Base-by-base conservation (phyloP, 2,888 invertebrate genomes). In the Aspidiotus rigidus region DNA sequence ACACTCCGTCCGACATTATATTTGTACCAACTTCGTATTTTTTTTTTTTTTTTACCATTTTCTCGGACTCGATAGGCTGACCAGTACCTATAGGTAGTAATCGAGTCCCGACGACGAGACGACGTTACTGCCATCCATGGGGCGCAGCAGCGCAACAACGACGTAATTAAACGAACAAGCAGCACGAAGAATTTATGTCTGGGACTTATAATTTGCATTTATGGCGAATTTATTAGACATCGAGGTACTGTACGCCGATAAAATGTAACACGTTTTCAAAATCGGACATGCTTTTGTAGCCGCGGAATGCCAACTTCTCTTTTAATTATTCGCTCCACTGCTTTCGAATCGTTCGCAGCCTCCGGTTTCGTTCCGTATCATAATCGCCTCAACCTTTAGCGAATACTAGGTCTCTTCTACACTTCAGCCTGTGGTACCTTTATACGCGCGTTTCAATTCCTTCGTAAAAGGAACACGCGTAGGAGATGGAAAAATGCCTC, bases 271-370 rank as follows among this genome's bases (percentile, higher is more conserved):
- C 64, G 64, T 66, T 66, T 66, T 57, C 28, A 55, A 57, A 44
- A 66, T 66, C 64, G 64, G 64, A 56, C 64, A 66, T 41, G 64
- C 64, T 57, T 59, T 66, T 66, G 56, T 66, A 56, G 64, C 64
- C 64, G 56, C 64, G 56, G 64, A 66, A 66, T 66, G 56, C 57
- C 64, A 66, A 66, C 64, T 66, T 57, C 64, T 66, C 64, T 66
- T 66, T 66, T 66, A 66, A 66, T 66, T 66, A 66, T 66, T 66
- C 57, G 64, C 64, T 66, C 64, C 54, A 66, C 64, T 66, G 64
- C 57, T 57, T 66, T 42, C 64, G 64, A 66, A 66, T 56, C 59
- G 57, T 66, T 56, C 64, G 56, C 44, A 16, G 41, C 55, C 56
- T 57, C 64, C 57, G 39, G 59, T 13, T 64, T 59, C 64, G 64